Evolutionary conservation across 2,113 vertebrate genomes (phyloP).

Genomic region (Carlito syrichta): DNA sequence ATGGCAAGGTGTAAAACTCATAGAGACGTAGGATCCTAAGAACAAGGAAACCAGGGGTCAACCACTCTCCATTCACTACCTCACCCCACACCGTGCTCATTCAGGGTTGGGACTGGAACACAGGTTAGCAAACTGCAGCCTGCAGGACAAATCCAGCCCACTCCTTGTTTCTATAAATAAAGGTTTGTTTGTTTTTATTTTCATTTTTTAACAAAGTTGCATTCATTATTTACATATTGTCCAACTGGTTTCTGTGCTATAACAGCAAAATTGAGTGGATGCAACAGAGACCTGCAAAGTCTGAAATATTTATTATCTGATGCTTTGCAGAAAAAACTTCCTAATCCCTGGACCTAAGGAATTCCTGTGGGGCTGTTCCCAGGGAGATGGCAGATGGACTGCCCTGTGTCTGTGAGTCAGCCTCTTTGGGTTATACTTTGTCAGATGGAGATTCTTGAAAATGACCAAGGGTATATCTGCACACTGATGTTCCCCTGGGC

Average conservation of each 20-base stretch:
- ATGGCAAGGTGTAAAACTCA: not conserved
- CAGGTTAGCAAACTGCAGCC: not conserved
- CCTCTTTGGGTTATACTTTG: too few species aligned
- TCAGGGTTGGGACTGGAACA: not conserved
- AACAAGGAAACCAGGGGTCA: not conserved
- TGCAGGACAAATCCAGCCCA: not conserved
- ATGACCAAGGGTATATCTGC: too few species aligned
- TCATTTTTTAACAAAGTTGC: not conserved
- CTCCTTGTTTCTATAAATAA: not conserved
- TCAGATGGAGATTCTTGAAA: not conserved
- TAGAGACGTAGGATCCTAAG: not conserved
- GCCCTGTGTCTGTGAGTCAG: too few species aligned
- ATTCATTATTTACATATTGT: not conserved
- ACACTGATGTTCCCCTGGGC: rapidly evolving
- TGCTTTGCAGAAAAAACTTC: not conserved
- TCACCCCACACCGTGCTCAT: not conserved
- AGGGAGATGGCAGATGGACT: not conserved
- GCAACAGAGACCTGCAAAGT: not conserved
- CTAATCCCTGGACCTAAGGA: not conserved
- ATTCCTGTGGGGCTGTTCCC: not conserved
- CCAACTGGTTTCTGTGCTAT: not conserved
- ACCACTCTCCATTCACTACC: rapidly evolving
- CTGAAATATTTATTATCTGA: not conserved
- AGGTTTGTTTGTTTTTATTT: too few species aligned
- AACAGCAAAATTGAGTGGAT: not conserved